These are phyloP conservation scores for Carassius gibelio DNA, from an alignment of 2,113 vertebrate genomes.

Conservation along the genomic window DNA sequence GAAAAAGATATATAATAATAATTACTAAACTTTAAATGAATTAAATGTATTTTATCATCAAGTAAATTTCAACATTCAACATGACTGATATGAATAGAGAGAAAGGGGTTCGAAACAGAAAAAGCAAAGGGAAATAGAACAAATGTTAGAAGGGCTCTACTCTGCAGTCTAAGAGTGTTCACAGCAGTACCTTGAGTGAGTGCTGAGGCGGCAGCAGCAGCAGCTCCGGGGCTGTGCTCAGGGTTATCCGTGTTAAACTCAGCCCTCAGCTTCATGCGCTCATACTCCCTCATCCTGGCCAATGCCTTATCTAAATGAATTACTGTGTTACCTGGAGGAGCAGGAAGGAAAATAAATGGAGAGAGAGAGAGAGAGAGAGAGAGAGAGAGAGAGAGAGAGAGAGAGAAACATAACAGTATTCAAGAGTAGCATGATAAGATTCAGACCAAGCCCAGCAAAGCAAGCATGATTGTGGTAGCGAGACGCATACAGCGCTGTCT, in stretches of 20 bases:
- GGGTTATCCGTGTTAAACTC: constrained; percentile 75
- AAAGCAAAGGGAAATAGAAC: too few relatives aligned
- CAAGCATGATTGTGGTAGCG: neutral
- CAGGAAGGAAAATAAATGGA: constrained; percentile 36
- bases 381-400: neutral
- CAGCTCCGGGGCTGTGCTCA: constrained; percentile 64
- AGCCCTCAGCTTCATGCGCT: constrained; percentile 88
- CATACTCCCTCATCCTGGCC: constrained; percentile 92
- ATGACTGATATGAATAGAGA: too few relatives aligned
- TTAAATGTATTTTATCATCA: too few relatives aligned
- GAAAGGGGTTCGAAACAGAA: too few relatives aligned
- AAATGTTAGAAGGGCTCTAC: neutral
- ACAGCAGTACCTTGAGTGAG: constrained; percentile 46
- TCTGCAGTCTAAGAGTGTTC: neutral
- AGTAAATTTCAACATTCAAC: too few relatives aligned
- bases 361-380: neutral
- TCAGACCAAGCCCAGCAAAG: constrained; percentile 3
- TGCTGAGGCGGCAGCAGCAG: neutral
- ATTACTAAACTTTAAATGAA: too few relatives aligned
- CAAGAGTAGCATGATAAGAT: too few relatives aligned
- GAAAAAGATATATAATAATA: too few relatives aligned
- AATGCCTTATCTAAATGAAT: constrained; percentile 98
- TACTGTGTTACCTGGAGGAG: constrained; percentile 90
- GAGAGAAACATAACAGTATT: neutral
- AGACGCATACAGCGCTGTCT: neutral